Conservation (phyloP, 2,797 vertebrate genomes). For the Rhabdophis nuchalis region DNA sequence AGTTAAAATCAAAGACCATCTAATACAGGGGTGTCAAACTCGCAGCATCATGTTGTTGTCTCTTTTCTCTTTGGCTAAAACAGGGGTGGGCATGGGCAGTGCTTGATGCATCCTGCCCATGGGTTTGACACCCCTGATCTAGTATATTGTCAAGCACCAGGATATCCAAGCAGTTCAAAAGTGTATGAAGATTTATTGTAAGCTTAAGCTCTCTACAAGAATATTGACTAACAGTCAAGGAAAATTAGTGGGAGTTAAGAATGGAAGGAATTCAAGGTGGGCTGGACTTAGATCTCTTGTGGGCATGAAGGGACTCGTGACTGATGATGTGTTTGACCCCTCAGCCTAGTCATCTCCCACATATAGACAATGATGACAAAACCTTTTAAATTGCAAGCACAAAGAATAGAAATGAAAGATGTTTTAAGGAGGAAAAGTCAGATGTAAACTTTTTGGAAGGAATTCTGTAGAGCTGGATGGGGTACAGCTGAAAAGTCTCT, state of each 20-base stretch:
- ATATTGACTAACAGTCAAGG: not conserved
- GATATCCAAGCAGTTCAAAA: not conserved
- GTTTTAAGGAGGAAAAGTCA: not conserved
- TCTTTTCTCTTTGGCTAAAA: no score
- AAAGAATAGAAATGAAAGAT: not conserved
- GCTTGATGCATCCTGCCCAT: no score
- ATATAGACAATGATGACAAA: not conserved
- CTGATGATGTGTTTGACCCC: not conserved
- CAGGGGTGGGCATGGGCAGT: no score
- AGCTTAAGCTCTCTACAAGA: not conserved
- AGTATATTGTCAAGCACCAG: not conserved
- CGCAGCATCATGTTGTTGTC: no score
- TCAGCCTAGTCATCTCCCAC: not conserved
- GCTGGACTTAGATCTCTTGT: not conserved
- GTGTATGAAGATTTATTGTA: not conserved
- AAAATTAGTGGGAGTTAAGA: not conserved
- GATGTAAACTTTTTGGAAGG: not conserved
- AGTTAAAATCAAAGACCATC: not conserved
- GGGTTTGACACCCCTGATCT: not conserved
- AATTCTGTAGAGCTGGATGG: not conserved
- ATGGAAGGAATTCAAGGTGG: not conserved
- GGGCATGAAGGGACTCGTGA: no score
- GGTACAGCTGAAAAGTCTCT: not conserved
- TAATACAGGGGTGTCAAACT: not conserved
- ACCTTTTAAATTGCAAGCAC: not conserved